Base-by-base conservation (phyloP, 1,140 invertebrate species). In the Polypedilum pembai region DNA sequence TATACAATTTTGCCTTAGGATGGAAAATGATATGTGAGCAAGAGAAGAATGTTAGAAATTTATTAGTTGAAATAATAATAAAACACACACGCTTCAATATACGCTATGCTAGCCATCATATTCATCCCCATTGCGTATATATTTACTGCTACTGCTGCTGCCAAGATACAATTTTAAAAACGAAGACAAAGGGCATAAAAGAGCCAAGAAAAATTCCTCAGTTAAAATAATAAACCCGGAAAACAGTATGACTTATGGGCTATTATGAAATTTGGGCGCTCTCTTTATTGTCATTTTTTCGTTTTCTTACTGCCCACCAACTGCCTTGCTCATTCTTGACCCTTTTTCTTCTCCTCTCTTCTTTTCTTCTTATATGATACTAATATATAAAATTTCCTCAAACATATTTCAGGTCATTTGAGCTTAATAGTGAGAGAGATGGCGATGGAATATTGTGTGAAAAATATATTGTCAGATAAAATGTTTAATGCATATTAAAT, bases 191-290 rank as follows among this genome's bases (percentile, higher is more conserved):
- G 24, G 24, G 24, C 24, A 33, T 33, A 33, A 33, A 33, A 12
- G n/a, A 56, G 41, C 8, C 8, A 45, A 45, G 15, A 8, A 56
- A 15, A 12, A 56, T n/a, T 56, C 45, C 45, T 56, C 45, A 56
- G 65, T 18, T 69, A 69, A 69, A 69, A 69, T 69, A 69, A 69
- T 69, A 69, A 69, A 69, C 65, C 65, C 65, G 65, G 65, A 69
- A 69, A 69, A 69, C 20, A 20, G 65, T 69, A 69, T 69, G 65
- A 69, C 65, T 69, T 69, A 69, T 69, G 20, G 65, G 65, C 65
- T 21, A 69, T 69, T 69, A 69, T 69, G 20, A 69, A 5, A 69
- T 69, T 69, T 18, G 18, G 20, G 65, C 10, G 17, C 4, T 69
- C n/a, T 56, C 65, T 69, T 69, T 69, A 69, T 69, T 69, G 65